Percentiles rank a stretch among this genome's conserved stretches.
phyloP scores from a whole-genome alignment of 1,140 invertebrate genomes.

The Hypothenemus hampei region DNA sequence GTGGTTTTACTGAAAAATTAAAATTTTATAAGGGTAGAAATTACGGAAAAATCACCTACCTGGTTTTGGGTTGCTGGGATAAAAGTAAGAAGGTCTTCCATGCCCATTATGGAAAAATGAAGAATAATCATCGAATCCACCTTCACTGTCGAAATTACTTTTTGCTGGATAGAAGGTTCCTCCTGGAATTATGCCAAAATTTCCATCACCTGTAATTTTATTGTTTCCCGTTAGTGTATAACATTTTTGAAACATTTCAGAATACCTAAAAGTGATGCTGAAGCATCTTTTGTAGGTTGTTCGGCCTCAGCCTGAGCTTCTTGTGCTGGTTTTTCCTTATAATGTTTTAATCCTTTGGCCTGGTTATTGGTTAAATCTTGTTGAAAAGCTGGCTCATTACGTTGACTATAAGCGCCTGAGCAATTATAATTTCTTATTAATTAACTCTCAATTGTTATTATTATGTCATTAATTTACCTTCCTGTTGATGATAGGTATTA shows the following conservation, averaged over 20 bases:
- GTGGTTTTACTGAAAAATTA: slow-evolving; percentile 41
- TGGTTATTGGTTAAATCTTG: slow-evolving; percentile 25
- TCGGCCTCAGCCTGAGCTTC: slow-evolving; percentile 1
- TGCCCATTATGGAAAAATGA: slow-evolving; percentile 65
- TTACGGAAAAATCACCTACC: neutral
- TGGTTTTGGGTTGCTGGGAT: slow-evolving; percentile 54
- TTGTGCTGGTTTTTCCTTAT: slow-evolving; percentile 13
- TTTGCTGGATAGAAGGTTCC: slow-evolving; percentile 74
- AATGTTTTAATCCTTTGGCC: slow-evolving; percentile 33
- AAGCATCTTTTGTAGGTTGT: slow-evolving; percentile 2
- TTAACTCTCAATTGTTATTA: neutral
- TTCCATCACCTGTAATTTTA: slow-evolving; percentile 50
- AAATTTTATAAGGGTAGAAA: neutral
- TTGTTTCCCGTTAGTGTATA: neutral
- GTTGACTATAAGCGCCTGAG: slow-evolving; percentile 42
- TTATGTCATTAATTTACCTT: no score
- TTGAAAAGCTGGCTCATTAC: slow-evolving; percentile 36
- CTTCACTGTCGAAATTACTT: slow-evolving; percentile 46
- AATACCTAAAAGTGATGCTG: slow-evolving; percentile 13
- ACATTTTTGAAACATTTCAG: neutral
- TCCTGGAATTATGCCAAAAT: slow-evolving; percentile 81
- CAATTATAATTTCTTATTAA: neutral
- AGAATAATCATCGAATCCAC: slow-evolving; percentile 45
- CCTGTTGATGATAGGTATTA: slow-evolving; percentile 23
- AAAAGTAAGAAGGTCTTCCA: slow-evolving; percentile 50